Conservation (phyloP, 1,140 invertebrate species). For the Hylaeus volcanicus region DNA sequence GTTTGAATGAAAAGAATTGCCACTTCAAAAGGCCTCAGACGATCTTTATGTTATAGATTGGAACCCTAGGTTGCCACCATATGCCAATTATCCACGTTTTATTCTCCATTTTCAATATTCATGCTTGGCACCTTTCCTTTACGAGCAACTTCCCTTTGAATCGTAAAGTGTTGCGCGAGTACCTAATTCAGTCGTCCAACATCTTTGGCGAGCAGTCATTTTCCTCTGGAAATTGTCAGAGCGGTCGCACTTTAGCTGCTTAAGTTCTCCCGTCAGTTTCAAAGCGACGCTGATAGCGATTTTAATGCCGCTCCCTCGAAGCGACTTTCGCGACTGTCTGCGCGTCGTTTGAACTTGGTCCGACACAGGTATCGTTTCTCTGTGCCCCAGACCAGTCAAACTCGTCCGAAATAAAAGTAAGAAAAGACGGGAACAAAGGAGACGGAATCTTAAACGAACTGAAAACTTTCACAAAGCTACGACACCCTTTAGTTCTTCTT, state of each 20-base stretch:
- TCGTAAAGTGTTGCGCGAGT: too few relatives aligned
- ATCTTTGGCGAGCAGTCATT: not conserved
- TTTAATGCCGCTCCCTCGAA: not conserved
- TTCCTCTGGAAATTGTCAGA: not conserved
- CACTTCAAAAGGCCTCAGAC: too few relatives aligned
- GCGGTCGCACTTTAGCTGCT: not conserved
- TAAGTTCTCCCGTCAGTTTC: not conserved
- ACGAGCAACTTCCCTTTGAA: too few relatives aligned
- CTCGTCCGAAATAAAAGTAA: not conserved
- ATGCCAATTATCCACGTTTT: not conserved
- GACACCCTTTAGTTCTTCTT: not conserved
- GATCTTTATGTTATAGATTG: too few relatives aligned
- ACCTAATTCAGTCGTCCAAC: not conserved
- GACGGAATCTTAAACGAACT: not conserved
- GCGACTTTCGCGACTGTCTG: not conserved
- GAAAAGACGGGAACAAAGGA: not conserved
- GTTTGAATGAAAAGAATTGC: too few relatives aligned
- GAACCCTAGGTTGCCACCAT: not conserved
- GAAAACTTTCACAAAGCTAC: not conserved
- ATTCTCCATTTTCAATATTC: not conserved
- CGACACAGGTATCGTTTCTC: not conserved
- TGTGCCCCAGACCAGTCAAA: not conserved
- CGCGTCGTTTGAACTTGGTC: not conserved
- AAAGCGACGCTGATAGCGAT: not conserved
- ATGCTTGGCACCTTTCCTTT: too few relatives aligned